Evolutionary conservation across 92 coral and sea anemone species (phyloP).

Genomic region (Zoanthus gigantus): DNA sequence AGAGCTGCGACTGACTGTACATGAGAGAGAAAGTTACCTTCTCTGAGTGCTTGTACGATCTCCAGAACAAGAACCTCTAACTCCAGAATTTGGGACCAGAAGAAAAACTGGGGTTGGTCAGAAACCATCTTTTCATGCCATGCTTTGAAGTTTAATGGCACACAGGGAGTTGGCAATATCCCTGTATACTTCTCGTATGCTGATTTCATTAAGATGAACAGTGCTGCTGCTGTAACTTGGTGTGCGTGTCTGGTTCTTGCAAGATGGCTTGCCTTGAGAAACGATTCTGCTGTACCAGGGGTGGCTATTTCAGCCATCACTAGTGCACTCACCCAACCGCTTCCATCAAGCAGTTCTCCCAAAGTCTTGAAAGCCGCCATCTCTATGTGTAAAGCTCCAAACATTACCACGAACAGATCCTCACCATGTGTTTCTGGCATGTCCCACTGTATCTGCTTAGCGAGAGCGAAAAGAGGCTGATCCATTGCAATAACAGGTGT

Average conservation of each 20-base stretch:
- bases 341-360: constrained; percentile 61
- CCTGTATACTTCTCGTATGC: constrained; percentile 56
- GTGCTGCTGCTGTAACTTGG: constrained; percentile 60
- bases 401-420: constrained; percentile 47
- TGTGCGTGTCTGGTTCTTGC: constrained; percentile 58
- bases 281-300: constrained; percentile 61
- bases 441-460: constrained; percentile 54
- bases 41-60: constrained; percentile 52
- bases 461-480: constrained; percentile 18
- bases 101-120: constrained; percentile 50
- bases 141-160: constrained; percentile 33
- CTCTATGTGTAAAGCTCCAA: constrained; percentile 63
- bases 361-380: constrained; percentile 59
- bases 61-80: constrained; percentile 48
- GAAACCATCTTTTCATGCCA: constrained; percentile 45
- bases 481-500: constrained; percentile 55
- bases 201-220: constrained; percentile 31
- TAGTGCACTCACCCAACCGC: constrained; percentile 60
- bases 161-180: neutral
- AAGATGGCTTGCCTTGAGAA: constrained; percentile 55
- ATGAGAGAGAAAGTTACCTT: constrained; percentile 59
- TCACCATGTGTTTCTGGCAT: constrained; percentile 60
- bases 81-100: constrained; percentile 50
- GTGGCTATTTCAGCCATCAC: constrained; percentile 55
- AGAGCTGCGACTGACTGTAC: constrained; percentile 43